Percentiles rank a stretch among this genome's conserved stretches.
These are phyloP conservation scores for Lissocephala sabroskyi DNA, from an alignment of 2,888 invertebrate species.

Conservation along the genomic window DNA sequence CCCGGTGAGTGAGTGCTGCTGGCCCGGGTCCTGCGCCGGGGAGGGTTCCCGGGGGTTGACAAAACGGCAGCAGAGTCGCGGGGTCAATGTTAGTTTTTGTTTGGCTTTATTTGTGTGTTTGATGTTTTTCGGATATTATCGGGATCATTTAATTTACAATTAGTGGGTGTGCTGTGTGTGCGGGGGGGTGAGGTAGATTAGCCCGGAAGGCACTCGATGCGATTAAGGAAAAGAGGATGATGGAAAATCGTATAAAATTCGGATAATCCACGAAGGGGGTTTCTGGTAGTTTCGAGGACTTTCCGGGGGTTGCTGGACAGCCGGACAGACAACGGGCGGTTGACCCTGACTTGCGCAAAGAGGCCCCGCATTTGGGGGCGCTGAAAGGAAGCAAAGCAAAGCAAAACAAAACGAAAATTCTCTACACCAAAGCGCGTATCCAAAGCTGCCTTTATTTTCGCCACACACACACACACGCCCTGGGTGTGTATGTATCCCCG, in stretches of 20 bases:
- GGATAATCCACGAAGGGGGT: too few relatives aligned
- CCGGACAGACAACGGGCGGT: slow-evolving; percentile 37
- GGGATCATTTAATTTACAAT: slow-evolving; percentile 65
- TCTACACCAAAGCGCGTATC: slow-evolving; percentile 11
- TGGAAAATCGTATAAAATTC: too few relatives aligned
- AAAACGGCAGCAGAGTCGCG: slow-evolving; percentile 20
- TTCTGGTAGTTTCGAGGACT: too few relatives aligned
- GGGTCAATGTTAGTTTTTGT: slow-evolving; percentile 56
- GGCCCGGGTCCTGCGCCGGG: not conserved
- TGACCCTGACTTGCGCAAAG: slow-evolving; percentile 71
- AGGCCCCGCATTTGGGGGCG: too few relatives aligned
- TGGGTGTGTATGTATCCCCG: not conserved
- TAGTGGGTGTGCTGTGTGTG: slow-evolving; percentile 35
- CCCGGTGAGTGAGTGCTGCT: slow-evolving; percentile 39
- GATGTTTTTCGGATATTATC: slow-evolving; percentile 64
- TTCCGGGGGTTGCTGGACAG: slow-evolving; percentile 49
- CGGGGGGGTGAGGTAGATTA: too few relatives aligned
- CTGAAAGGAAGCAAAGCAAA: slow-evolving; percentile 14
- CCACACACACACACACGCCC: slow-evolving; percentile 16
- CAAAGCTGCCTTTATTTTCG: slow-evolving; percentile 50
- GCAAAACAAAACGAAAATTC: slow-evolving; percentile 25
- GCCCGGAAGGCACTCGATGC: too few relatives aligned
- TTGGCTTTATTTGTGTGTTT: slow-evolving; percentile 52
- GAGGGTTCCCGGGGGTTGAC: slow-evolving; percentile 28
- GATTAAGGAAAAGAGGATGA: too few relatives aligned